These are phyloP conservation scores for Rhinoraja longicauda DNA, from an alignment of 2,797 vertebrate species.

Conservation along the genomic window DNA sequence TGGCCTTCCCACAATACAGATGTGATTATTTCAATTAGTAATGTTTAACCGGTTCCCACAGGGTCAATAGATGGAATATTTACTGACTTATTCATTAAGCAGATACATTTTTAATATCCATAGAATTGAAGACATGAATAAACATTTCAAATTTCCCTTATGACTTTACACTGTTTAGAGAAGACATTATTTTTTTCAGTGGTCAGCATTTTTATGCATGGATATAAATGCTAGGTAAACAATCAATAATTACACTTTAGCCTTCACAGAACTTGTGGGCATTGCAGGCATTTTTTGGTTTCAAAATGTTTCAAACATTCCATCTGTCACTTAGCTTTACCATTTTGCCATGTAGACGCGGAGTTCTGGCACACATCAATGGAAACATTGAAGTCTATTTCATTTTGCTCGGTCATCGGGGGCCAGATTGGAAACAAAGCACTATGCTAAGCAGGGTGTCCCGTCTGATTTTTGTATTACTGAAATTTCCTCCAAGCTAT, in stretches of 20 bases:
- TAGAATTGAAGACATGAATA: not conserved
- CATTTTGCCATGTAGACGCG: not conserved
- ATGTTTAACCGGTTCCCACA: not conserved
- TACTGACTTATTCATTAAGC: not conserved
- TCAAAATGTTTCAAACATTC: not conserved
- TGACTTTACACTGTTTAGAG: not conserved
- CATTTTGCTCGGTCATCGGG: not conserved
- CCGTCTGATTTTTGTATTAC: not conserved
- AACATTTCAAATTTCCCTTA: not conserved
- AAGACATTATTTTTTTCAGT: not conserved
- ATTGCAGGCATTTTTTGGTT: not conserved
- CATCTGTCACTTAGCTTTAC: not conserved
- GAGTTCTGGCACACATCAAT: not conserved
- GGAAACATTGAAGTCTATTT: not conserved
- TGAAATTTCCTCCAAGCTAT: not conserved
- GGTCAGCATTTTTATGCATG: not conserved
- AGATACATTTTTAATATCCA: not conserved
- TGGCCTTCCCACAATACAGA: not conserved
- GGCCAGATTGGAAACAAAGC: not conserved
- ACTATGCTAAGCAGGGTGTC: not conserved
- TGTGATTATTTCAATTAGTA: not conserved
- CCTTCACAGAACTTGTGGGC: not conserved
- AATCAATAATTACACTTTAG: conserved; percentile 1
- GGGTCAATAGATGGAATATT: not conserved
- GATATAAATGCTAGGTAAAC: not conserved